These are phyloP conservation scores for Macrostomum lignano DNA, from an alignment of 1,140 invertebrate genomes.

Conservation along the genomic window DNA sequence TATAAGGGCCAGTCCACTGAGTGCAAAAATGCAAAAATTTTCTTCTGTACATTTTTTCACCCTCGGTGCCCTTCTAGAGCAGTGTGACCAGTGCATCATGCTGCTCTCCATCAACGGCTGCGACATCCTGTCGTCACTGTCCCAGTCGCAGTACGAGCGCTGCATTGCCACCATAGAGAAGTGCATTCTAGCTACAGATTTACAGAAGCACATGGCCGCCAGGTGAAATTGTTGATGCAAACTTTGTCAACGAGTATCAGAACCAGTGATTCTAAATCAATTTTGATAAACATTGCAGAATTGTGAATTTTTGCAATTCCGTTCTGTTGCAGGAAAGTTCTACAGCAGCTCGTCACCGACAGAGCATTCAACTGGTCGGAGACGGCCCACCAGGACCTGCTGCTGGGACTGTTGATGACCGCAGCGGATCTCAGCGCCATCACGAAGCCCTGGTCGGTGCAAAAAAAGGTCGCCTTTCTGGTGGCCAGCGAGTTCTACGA, in stretches of 20 bases:
- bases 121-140: constrained; percentile 59
- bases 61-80: too few relatives aligned
- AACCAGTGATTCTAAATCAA: too few relatives aligned
- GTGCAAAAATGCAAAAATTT: too few relatives aligned
- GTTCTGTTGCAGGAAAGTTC: too few relatives aligned
- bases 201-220: too few relatives aligned
- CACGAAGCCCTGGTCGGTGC: constrained; percentile 81
- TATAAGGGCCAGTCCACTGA: too few relatives aligned
- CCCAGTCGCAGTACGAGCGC: constrained; percentile 52
- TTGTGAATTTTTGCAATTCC: too few relatives aligned
- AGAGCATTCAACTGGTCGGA: constrained; percentile 2
- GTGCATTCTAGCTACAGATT: constrained; percentile 67
- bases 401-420: constrained; percentile 90
- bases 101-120: constrained; percentile 52
- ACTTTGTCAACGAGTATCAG: too few relatives aligned
- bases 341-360: too few relatives aligned
- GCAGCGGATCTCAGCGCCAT: constrained; percentile 85
- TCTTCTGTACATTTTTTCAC: too few relatives aligned
- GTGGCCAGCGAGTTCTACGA: constrained; percentile 88
- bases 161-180: constrained; percentile 71
- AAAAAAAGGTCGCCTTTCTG: constrained; percentile 58
- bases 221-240: too few relatives aligned
- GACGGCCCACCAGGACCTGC: neutral
- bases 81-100: constrained; percentile 90
- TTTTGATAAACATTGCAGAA: too few relatives aligned